Conservation (phyloP, 2,888 invertebrate genomes). For the Ashinkailepas kermadecensis region DNA sequence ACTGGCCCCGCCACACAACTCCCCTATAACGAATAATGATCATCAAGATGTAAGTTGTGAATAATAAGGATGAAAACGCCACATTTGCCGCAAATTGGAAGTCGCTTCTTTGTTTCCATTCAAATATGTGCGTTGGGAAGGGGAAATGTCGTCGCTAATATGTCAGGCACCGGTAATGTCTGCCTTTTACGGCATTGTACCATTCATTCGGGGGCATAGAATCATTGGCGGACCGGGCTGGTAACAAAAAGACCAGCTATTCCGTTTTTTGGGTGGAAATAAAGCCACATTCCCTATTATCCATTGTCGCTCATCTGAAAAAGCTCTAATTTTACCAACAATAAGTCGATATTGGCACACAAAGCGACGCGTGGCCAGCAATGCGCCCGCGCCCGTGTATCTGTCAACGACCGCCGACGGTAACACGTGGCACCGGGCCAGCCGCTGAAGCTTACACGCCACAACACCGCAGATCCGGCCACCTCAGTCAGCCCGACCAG, state of each 20-base stretch:
- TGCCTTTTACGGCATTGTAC: constrained; percentile 3
- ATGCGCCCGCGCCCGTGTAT: not conserved
- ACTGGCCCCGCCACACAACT: not conserved
- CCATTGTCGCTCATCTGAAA: constrained; percentile 19
- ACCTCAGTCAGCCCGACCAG: no score
- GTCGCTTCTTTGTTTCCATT: not conserved
- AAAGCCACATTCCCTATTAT: constrained; percentile 9
- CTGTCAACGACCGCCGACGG: not conserved
- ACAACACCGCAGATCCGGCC: no score
- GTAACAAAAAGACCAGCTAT: constrained; percentile 11
- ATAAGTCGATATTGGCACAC: not conserved
- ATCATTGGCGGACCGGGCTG: not conserved
- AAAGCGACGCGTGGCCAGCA: not conserved
- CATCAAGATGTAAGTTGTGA: constrained; percentile 19
- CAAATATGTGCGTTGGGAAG: not conserved
- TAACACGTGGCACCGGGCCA: not conserved
- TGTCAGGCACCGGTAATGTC: not conserved
- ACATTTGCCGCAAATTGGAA: constrained; percentile 11
- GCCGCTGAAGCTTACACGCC: not conserved
- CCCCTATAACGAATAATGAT: not conserved
- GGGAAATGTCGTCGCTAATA: not conserved
- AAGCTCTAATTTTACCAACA: not conserved
- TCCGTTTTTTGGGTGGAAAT: constrained; percentile 9
- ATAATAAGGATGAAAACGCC: constrained; percentile 17
- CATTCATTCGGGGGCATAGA: not conserved